These are phyloP conservation scores for Catocala fraxini DNA, from an alignment of 2,888 invertebrate species.

Conservation along the genomic window DNA sequence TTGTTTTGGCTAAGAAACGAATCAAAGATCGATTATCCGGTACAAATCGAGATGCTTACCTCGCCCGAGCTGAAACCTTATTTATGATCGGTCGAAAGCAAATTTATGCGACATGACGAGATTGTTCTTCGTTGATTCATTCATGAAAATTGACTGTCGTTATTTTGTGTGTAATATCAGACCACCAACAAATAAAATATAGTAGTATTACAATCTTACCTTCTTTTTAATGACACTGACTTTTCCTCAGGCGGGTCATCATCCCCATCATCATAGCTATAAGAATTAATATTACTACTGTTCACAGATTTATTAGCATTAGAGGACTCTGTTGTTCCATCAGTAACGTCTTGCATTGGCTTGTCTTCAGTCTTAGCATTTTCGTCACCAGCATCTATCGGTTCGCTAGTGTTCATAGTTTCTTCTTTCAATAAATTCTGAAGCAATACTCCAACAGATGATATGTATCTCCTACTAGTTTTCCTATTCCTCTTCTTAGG, in stretches of 20 bases:
- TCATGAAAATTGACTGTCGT: too few species aligned
- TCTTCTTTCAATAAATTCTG: constrained; percentile 86
- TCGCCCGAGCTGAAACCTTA: too few species aligned
- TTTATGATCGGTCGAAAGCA: too few species aligned
- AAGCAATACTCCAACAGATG: constrained; percentile 88
- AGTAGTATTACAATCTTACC: constrained; percentile 62
- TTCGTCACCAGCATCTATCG: constrained; percentile 64
- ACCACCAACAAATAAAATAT: too few species aligned
- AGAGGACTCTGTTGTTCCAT: constrained; percentile 24
- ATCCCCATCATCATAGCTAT: constrained; percentile 75
- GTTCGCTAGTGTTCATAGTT: constrained; percentile 56
- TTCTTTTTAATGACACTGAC: constrained; percentile 84
- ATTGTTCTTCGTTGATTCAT: too few species aligned
- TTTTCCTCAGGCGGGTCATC: constrained; percentile 85
- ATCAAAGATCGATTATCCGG: too few species aligned
- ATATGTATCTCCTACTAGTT: constrained; percentile 68
- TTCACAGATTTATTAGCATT: constrained; percentile 47
- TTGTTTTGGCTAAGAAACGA: too few species aligned
- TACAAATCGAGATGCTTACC: too few species aligned
- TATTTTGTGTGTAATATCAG: too few species aligned
- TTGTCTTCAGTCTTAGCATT: constrained; percentile 47
- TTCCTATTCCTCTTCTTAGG: constrained; percentile 67
- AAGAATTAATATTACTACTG: constrained; percentile 56
- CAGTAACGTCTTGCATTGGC: constrained; percentile 36
- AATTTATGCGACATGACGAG: too few species aligned